These are phyloP conservation scores for Callithrix jacchus DNA, from an alignment of 2,113 vertebrate species.

Conservation along the genomic window DNA sequence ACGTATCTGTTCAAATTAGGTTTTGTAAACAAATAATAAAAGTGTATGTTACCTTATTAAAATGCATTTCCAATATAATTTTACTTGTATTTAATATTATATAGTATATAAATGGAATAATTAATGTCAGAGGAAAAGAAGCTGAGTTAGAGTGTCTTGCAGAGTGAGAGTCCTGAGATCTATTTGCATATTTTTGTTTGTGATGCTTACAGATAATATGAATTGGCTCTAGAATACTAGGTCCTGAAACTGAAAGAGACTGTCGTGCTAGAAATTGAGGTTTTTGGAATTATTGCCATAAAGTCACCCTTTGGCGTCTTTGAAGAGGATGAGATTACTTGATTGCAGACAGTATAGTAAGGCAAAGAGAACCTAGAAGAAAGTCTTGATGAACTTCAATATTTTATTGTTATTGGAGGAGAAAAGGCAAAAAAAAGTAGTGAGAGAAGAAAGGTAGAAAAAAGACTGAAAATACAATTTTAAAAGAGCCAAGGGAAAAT, in stretches of 20 bases:
- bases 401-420: neutral
- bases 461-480: neutral
- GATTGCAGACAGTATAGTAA: neutral
- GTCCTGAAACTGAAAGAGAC: neutral
- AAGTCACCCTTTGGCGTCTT: neutral
- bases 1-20: neutral
- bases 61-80: neutral
- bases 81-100: neutral
- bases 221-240: neutral
- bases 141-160: neutral
- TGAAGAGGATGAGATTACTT: neutral
- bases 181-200: neutral
- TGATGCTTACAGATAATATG: neutral
- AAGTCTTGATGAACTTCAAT: neutral
- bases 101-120: neutral
- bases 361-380: neutral
- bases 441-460: neutral
- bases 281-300: neutral
- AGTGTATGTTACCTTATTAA: neutral
- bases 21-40: slow-evolving; percentile 20
- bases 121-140: neutral
- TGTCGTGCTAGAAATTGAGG: neutral
- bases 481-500: neutral
- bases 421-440: neutral
- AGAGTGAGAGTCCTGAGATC: neutral